These are phyloP conservation scores for Coronaproctus castanopsis DNA, from an alignment of 2,888 invertebrate species.

Conservation along the genomic window DNA sequence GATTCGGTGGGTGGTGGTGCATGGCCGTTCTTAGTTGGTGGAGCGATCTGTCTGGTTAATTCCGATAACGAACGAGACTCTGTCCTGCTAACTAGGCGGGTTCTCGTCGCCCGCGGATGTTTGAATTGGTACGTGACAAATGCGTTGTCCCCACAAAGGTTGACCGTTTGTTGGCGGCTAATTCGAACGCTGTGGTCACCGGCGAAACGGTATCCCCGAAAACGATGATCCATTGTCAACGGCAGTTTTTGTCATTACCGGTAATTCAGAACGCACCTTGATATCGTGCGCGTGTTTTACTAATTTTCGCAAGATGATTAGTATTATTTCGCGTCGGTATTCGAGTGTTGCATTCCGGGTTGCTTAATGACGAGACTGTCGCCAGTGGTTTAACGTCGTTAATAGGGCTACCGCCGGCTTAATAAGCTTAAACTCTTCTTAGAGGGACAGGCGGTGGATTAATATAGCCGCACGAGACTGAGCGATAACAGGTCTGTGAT, in stretches of 20 bases:
- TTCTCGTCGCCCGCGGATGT: slow-evolving; percentile 29
- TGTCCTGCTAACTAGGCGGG: slow-evolving; percentile 48
- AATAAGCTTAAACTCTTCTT: slow-evolving; percentile 30
- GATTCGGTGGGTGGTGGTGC: slow-evolving; percentile 47
- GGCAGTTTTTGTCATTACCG: too few species aligned
- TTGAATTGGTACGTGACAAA: slow-evolving; percentile 20
- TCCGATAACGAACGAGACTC: too few species aligned
- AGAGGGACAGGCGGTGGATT: slow-evolving; percentile 38
- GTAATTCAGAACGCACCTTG: too few species aligned
- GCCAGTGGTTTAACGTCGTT: background rate
- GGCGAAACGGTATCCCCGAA: slow-evolving; percentile 13
- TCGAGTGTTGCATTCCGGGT: background rate
- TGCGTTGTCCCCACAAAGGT: too few species aligned
- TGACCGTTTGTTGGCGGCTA: too few species aligned
- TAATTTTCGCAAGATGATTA: too few species aligned
- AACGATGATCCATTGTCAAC: slow-evolving; percentile 6
- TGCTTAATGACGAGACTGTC: background rate
- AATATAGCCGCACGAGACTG: slow-evolving; percentile 30
- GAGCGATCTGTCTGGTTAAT: too few species aligned
- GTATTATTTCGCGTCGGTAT: slow-evolving; percentile 2
- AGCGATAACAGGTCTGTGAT: slow-evolving; percentile 46
- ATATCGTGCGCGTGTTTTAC: too few species aligned
- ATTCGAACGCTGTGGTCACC: slow-evolving; percentile 19
- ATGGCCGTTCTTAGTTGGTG: too few species aligned
- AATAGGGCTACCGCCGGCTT: slow-evolving; percentile 6